These are phyloP conservation scores for Zhuqinia jingwanae DNA, from an alignment of 2,888 invertebrate genomes.

Conservation along the genomic window DNA sequence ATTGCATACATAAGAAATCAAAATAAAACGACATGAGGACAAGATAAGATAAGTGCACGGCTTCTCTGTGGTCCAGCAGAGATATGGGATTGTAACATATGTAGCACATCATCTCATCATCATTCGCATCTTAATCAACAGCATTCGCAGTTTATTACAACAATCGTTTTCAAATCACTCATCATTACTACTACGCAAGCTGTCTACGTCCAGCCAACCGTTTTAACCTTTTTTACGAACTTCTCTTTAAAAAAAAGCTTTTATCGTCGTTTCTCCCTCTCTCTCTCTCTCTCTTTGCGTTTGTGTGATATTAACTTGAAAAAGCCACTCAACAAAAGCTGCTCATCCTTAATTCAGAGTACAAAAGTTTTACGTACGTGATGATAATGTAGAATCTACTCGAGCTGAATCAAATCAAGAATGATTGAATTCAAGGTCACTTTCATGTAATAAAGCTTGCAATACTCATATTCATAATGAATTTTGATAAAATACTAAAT, in stretches of 20 bases:
- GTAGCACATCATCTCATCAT: constrained; percentile 35
- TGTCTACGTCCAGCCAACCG: constrained; percentile 47
- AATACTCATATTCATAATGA: background rate
- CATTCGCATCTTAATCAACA: constrained; percentile 13
- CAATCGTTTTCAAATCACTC: constrained; percentile 59
- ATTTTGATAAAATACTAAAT: constrained; percentile 30
- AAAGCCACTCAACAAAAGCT: constrained; percentile 4
- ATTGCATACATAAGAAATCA: background rate
- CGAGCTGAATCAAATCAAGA: constrained; percentile 57
- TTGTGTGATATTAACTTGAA: background rate
- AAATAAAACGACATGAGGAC: constrained; percentile 40
- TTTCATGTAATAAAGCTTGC: background rate
- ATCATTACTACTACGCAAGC: constrained; percentile 61
- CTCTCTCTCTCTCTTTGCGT: background rate
- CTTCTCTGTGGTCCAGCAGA: constrained; percentile 57
- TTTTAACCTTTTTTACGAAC: constrained; percentile 8
- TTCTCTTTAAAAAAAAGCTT: background rate
- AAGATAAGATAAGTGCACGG: constrained; percentile 45
- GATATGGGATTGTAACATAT: no score
- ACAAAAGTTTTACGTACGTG: constrained; percentile 30
- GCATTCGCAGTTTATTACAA: background rate
- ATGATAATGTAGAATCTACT: constrained; percentile 25
- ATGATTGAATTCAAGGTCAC: constrained; percentile 65
- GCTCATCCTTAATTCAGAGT: constrained; percentile 51
- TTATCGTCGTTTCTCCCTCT: background rate